Conservation (phyloP, 2,797 vertebrate species). For the Acrocephalus scirpaceus region DNA sequence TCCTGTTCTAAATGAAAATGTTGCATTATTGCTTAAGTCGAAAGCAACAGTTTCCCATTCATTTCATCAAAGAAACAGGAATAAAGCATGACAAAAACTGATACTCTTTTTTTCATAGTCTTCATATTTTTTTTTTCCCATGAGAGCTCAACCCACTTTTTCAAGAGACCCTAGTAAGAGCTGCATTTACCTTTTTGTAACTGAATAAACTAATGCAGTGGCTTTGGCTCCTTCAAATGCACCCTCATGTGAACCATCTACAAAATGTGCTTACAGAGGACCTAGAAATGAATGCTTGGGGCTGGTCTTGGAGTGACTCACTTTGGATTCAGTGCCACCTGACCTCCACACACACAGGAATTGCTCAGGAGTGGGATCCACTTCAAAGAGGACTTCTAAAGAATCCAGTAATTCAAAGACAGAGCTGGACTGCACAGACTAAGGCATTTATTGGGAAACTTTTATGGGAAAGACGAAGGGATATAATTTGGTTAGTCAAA, state of each 20-base stretch:
- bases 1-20: background rate
- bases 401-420: background rate
- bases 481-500: background rate
- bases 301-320: background rate
- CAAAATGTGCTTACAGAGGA: background rate
- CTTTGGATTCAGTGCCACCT: background rate
- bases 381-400: background rate
- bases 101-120: background rate
- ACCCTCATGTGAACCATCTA: background rate
- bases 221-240: background rate
- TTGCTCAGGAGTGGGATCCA: background rate
- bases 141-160: background rate
- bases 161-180: background rate
- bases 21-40: background rate
- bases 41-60: background rate
- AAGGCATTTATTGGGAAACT: background rate
- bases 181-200: background rate
- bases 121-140: background rate
- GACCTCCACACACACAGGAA: accelerated
- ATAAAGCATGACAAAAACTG: background rate
- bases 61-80: background rate
- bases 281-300: background rate
- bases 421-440: background rate
- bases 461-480: background rate
- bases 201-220: background rate